Evolutionary conservation across 2,888 invertebrate genomes (phyloP), one percentile per base, ranked within the genome.

Genomic region (Adela reaumurella): DNA sequence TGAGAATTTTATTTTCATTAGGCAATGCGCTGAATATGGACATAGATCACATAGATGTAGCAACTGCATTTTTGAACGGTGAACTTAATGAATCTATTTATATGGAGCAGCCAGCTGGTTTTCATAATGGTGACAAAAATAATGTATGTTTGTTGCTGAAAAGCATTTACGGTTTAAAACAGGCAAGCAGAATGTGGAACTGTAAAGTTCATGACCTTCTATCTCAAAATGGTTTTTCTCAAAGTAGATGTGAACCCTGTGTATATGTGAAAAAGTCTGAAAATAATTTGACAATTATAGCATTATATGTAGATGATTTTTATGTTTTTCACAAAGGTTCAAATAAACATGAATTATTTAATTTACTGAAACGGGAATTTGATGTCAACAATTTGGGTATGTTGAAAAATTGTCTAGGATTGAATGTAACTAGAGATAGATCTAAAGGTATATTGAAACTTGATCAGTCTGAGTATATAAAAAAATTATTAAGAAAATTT

Each of bases 271-370:
- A 49, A 19, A 51, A 28, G 44, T 17, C 10, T 44, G 41, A 48
- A 17, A 50, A 43, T 20, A 41, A 50, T 4, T 18, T 50, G 17
- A 20, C 48, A 16, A 53, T 58, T 14, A 18, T 57, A n/a, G 54
- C 54, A 11, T 18, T 57, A 1, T 55, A 58, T 52, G 57, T 57
- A 1, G 55, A 58, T 50, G 56, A 58, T 49, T 53, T 58, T 29
- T 54, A 49, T 51, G 29, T 55, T 8, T 53, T 54, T 46, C 46
- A 45, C 24, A 41, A 35, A 44, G 35, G 43, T 17, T 43, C 43
- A 19, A 10, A 44, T 18, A 20, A 48, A 35, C 3, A 18, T 19
- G 18, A 50, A 46, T 19, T 42, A 24, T 45, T 24, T 6, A 35
- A n/a, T 19, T n/a, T 45, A 10, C 19, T 48, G 4, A 4, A 29